Base-by-base conservation (phyloP, 1,140 invertebrate species). In the Temnothorax nylanderi region DNA sequence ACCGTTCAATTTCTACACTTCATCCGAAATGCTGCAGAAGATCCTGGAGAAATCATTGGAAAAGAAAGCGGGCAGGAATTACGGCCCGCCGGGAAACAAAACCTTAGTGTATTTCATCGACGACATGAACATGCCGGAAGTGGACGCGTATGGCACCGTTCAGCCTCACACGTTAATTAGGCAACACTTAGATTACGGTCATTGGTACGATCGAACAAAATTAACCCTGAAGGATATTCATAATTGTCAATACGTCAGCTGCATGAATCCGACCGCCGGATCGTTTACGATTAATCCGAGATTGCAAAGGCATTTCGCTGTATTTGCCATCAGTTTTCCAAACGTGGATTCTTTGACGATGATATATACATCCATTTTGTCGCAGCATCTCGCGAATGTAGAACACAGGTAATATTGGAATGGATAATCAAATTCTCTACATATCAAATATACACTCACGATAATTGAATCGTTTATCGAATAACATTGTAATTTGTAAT, bases 101-200 rank as follows among this genome's bases (percentile, higher is more conserved):
- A 98, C 97, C 0, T 95, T 99, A n/a, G 97, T 99, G 85, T 99
- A 99, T 94, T 99, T 99, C 94, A 97, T 99, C 84, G 99, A 99
- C 94, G 99, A 99, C 92, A 98, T 99, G 97, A 99, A 99, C 93
- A 99, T 99, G 99, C 99, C 99, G 18, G 98, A 99, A 96, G 98
- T 98, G 10, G 99, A 99, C 95, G 94, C 96, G 65, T 99, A 99
- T 92, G 99, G 98, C 16, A 99, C 99, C 0, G 99, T 99, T 0
- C 98, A 99, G 95, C 98, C 99, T 0, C 99, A 99, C 93, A 99
- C 99, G 0, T 95, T 99, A 8, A 99, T 99, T 74, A 96, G 99
- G 32, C 99, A 99, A 93, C 98, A 99, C 95, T 95, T 99, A 89
- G 99, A 99, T 94, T 99, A 99, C 93, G 97, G 97, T 71, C 99